A percentile compares a stretch with the other conserved stretches of the same genome.
phyloP scores from a whole-genome alignment of 2,888 invertebrate genomes.

The Tipula helvola region DNA sequence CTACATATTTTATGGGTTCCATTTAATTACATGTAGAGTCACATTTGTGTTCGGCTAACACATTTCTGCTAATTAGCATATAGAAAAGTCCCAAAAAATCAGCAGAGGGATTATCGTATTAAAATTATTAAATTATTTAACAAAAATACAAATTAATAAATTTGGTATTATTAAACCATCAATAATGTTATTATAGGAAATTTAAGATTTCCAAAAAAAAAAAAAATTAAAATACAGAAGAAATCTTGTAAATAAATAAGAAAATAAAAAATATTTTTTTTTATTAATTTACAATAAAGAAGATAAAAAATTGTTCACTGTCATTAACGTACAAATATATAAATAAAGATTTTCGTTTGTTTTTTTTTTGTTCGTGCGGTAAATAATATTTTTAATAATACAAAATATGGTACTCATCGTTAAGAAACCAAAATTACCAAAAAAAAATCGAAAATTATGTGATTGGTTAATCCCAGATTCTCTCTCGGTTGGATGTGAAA shows the following conservation, averaged over 20 bases:
- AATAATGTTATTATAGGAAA: not conserved
- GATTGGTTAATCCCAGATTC: not conserved
- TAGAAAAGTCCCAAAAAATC: not conserved
- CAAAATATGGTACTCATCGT: constrained; percentile 4
- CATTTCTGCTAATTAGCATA: not conserved
- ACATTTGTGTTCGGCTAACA: not conserved
- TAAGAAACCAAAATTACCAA: not conserved
- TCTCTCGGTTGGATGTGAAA: not conserved
- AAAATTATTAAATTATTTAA: not conserved
- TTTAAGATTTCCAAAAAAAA: not conserved
- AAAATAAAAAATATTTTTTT: not conserved
- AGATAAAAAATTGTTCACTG: not conserved
- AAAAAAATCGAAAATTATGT: not conserved
- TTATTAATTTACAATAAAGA: not conserved
- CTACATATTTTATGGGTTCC: not conserved
- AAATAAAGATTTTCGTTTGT: not conserved
- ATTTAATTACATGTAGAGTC: not conserved
- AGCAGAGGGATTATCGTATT: not conserved
- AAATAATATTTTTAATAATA: not conserved
- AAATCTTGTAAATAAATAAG: constrained; percentile 4
- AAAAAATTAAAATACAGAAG: not conserved
- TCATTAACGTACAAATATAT: not conserved
- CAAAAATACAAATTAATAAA: not conserved
- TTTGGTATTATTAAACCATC: not conserved
- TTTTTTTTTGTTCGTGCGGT: not conserved